A percentile compares a stretch with the other conserved stretches of the same genome.
Conservation (phyloP, 2,797 vertebrate species). For the Cyprinodon diabolis region DNA sequence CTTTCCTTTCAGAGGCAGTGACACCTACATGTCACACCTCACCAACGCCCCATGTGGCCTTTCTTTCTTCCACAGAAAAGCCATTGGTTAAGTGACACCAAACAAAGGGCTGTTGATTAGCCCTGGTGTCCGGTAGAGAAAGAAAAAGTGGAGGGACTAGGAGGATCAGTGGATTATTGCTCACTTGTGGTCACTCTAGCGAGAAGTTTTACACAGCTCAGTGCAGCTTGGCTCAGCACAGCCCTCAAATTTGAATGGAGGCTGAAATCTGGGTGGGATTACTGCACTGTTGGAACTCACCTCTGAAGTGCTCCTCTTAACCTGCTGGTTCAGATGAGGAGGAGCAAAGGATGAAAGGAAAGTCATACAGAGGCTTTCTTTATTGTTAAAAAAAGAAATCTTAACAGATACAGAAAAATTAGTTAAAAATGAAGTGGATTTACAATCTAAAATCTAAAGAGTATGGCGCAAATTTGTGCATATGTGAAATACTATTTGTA, state of each 20-base stretch:
- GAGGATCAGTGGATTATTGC: slow-evolving; percentile 64
- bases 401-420: neutral
- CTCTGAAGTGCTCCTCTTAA: slow-evolving; percentile 62
- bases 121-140: slow-evolving; percentile 45
- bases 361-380: neutral
- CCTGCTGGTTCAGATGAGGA: slow-evolving; percentile 50
- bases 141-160: slow-evolving; percentile 41
- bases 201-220: slow-evolving; percentile 63
- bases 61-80: slow-evolving; percentile 55
- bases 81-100: slow-evolving; percentile 74
- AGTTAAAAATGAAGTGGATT: neutral
- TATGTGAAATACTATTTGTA: neutral
- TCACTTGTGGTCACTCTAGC: slow-evolving; percentile 70
- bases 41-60: slow-evolving; percentile 58
- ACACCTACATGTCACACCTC: slow-evolving; percentile 71
- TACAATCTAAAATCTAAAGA: neutral
- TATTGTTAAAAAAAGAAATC: neutral
- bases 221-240: slow-evolving; percentile 44
- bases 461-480: neutral
- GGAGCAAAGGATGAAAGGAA: slow-evolving; percentile 13
- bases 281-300: slow-evolving; percentile 52
- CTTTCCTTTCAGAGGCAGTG: slow-evolving; percentile 69
- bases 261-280: slow-evolving; percentile 65
- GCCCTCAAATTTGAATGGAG: slow-evolving; percentile 52
- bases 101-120: slow-evolving; percentile 78